These are phyloP conservation scores for Nymphalis io DNA, from an alignment of 1,140 invertebrate species.

Conservation along the genomic window DNA sequence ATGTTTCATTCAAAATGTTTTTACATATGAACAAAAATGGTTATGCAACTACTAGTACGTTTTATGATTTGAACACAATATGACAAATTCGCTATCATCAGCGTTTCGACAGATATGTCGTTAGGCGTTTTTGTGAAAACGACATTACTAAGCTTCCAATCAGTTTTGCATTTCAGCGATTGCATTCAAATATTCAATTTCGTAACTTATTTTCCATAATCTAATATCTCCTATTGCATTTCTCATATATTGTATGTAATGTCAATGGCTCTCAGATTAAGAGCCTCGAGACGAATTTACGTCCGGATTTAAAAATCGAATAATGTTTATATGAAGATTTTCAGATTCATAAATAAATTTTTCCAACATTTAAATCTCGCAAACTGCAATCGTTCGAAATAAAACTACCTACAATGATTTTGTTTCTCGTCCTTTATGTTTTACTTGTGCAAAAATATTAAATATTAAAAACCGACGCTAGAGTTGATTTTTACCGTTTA, in stretches of 20 bases:
- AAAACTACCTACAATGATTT: conserved; percentile 12
- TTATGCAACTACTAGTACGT: not conserved
- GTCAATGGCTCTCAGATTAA: not conserved
- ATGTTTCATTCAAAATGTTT: too few relatives aligned
- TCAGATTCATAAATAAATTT: not conserved
- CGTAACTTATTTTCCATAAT: not conserved
- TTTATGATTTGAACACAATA: conserved; percentile 13
- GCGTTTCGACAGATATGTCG: not conserved
- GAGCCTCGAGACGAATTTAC: not conserved
- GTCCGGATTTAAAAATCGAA: not conserved
- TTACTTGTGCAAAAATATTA: conserved; percentile 15
- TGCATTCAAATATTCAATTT: conserved; percentile 1
- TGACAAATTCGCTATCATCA: conserved; percentile 18
- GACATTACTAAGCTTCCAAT: conserved; percentile 4
- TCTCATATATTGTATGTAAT: too few relatives aligned
- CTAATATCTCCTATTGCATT: not conserved
- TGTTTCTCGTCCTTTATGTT: not conserved
- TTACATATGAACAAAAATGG: not conserved
- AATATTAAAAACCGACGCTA: conserved; percentile 16
- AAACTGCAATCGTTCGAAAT: not conserved
- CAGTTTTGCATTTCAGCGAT: conserved; percentile 16
- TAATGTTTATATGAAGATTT: not conserved
- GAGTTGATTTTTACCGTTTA: conserved; percentile 34
- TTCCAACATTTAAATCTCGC: not conserved
- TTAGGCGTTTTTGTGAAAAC: conserved; percentile 1